These are phyloP conservation scores for Herminia tarsipennalis DNA, from an alignment of 2,888 invertebrate species.

Conservation along the genomic window DNA sequence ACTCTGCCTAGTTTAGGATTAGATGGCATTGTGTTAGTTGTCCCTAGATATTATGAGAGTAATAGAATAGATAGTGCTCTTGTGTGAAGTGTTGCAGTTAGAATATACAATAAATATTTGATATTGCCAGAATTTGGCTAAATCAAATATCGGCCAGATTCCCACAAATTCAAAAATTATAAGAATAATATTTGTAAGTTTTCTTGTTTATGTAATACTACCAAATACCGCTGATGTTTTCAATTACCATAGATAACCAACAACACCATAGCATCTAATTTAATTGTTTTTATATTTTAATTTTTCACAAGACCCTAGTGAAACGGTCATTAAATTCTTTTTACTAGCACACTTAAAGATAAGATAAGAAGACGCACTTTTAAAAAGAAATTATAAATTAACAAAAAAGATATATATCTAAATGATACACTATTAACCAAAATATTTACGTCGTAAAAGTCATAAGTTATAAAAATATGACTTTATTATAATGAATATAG, in stretches of 20 bases:
- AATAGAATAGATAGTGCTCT: too few species aligned
- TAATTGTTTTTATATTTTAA: slow-evolving; percentile 10
- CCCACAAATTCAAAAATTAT: too few species aligned
- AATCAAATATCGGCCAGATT: too few species aligned
- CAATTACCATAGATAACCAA: slow-evolving; percentile 1
- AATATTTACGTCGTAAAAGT: slow-evolving; percentile 33
- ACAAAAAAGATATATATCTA: slow-evolving; percentile 28
- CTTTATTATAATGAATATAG: slow-evolving; percentile 15
- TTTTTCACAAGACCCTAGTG: slow-evolving; percentile 14
- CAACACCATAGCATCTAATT: not conserved
- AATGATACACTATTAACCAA: slow-evolving; percentile 19
- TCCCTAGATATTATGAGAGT: too few species aligned
- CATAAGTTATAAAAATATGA: slow-evolving; percentile 31
- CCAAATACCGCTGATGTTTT: too few species aligned
- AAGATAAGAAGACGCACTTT: slow-evolving; percentile 9
- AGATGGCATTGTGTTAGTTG: too few species aligned
- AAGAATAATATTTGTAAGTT: too few species aligned
- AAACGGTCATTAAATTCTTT: slow-evolving; percentile 31
- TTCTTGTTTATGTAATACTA: too few species aligned
- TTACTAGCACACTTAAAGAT: slow-evolving; percentile 14
- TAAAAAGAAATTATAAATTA: slow-evolving; percentile 4
- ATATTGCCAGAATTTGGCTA: too few species aligned
- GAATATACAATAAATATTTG: too few species aligned
- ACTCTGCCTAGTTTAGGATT: too few species aligned
- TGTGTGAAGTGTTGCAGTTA: too few species aligned